Evolutionary conservation across 2,888 invertebrate genomes (phyloP).

Genomic region (Sclerodermus sp.): DNA sequence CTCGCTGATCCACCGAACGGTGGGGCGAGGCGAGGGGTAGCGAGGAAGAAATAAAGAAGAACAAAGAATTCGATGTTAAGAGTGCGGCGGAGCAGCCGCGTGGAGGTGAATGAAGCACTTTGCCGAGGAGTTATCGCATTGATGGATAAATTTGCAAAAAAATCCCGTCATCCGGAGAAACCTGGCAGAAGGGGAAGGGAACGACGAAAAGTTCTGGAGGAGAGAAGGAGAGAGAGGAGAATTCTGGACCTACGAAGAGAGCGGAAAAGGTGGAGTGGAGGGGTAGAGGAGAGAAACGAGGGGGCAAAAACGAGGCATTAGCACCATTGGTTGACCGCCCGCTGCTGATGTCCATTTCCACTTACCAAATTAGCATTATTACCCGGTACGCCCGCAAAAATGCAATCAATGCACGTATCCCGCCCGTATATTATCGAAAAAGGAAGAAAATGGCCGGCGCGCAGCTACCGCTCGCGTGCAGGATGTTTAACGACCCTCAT

Average conservation of each 20-base stretch:
- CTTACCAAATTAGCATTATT: conserved; percentile 54
- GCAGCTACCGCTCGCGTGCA: conserved; percentile 25
- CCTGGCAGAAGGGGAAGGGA: conserved; percentile 1
- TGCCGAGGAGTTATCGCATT: no score
- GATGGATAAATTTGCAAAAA: neutral
- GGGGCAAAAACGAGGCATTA: conserved; percentile 44
- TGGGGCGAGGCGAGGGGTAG: conserved; percentile 2
- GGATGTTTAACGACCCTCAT: conserved; percentile 39
- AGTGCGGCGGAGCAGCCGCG: no score
- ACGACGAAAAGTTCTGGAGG: conserved; percentile 5
- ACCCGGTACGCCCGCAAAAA: conserved; percentile 43
- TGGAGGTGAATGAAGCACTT: no score
- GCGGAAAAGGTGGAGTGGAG: conserved; percentile 9
- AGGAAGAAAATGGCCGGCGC: conserved; percentile 22
- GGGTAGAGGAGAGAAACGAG: conserved; percentile 16
- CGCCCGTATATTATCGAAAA: conserved; percentile 26
- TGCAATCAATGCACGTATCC: conserved; percentile 43
- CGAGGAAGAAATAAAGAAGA: conserved; percentile 6
- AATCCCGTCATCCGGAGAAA: neutral
- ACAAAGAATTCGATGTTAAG: no score
- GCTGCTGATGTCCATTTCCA: conserved; percentile 52
- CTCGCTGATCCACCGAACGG: conserved; percentile 26
- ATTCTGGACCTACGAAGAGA: no score
- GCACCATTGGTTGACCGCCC: conserved; percentile 44
- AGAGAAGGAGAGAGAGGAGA: neutral